A percentile compares a stretch with the other conserved stretches of the same genome.
Conservation (phyloP, 2,113 vertebrate genomes). For the Alouatta palliata region DNA sequence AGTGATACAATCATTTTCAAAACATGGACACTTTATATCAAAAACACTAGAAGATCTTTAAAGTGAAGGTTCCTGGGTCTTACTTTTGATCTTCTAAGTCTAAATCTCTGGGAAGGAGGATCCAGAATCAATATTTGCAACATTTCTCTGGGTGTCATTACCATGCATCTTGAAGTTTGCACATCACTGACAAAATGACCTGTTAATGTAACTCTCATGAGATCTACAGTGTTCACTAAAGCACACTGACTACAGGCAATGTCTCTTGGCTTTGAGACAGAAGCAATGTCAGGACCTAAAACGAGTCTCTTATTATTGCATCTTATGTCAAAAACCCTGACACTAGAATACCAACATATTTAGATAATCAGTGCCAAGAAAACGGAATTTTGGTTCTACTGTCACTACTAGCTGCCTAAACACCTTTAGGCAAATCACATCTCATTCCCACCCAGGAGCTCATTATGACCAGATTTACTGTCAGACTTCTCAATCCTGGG, state of each 20-base stretch:
- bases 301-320: not conserved
- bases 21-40: not conserved
- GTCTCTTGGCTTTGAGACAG: not conserved
- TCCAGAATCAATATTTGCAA: not conserved
- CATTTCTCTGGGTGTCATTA: not conserved
- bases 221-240: not conserved
- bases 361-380: not conserved
- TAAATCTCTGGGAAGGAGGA: not conserved
- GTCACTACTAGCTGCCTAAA: not conserved
- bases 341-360: not conserved
- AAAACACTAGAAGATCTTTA: not conserved
- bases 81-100: not conserved
- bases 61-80: not conserved
- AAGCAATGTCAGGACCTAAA: not conserved
- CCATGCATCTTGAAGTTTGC: not conserved
- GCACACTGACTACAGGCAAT: not conserved
- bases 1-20: not conserved
- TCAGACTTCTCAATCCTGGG: not conserved
- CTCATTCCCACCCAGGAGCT: not conserved
- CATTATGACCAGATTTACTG: not conserved
- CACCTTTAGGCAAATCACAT: not conserved
- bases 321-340: not conserved
- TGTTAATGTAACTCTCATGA: not conserved
- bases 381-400: not conserved
- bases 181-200: not conserved